Evolutionary conservation across 2,113 vertebrate species (phyloP).

Genomic region (Nibea albiflora): DNA sequence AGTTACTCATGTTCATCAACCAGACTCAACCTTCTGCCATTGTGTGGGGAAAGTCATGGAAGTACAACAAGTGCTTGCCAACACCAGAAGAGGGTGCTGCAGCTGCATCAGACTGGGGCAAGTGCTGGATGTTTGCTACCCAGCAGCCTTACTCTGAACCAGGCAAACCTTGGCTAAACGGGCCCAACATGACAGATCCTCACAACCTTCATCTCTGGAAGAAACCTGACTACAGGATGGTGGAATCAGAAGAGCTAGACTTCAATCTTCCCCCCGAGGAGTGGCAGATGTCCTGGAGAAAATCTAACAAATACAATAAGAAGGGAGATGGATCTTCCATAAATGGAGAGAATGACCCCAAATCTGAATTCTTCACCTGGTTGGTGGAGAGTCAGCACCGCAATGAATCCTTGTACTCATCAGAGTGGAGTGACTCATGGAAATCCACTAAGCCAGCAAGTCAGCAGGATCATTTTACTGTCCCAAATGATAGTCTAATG

Average conservation of each 20-base stretch:
- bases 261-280: slow-evolving; percentile 23
- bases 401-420: slow-evolving; percentile 39
- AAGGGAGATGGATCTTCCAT: not conserved
- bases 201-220: slow-evolving; percentile 38
- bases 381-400: slow-evolving; percentile 48
- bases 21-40: slow-evolving; percentile 57
- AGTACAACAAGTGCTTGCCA: slow-evolving; percentile 60
- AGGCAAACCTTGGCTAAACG: slow-evolving; percentile 55
- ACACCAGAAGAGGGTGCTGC: slow-evolving; percentile 23
- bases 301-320: slow-evolving; percentile 12
- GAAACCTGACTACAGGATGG: slow-evolving; percentile 23
- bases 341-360: not conserved
- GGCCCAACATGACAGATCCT: slow-evolving; percentile 38
- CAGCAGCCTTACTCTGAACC: slow-evolving; percentile 61
- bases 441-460: slow-evolving; percentile 56
- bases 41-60: slow-evolving; percentile 75
- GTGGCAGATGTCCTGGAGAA: slow-evolving; percentile 76
- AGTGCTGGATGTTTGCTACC: slow-evolving; percentile 71
- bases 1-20: slow-evolving; percentile 52
- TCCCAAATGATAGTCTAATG: not conserved
- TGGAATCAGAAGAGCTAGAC: slow-evolving; percentile 33
- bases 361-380: slow-evolving; percentile 17
- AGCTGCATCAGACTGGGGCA: slow-evolving; percentile 55
- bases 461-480: not conserved
- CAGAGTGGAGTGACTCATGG: slow-evolving; percentile 74